Evolutionary conservation across 2,888 invertebrate genomes (phyloP).

Genomic region (Ctena decussata): DNA sequence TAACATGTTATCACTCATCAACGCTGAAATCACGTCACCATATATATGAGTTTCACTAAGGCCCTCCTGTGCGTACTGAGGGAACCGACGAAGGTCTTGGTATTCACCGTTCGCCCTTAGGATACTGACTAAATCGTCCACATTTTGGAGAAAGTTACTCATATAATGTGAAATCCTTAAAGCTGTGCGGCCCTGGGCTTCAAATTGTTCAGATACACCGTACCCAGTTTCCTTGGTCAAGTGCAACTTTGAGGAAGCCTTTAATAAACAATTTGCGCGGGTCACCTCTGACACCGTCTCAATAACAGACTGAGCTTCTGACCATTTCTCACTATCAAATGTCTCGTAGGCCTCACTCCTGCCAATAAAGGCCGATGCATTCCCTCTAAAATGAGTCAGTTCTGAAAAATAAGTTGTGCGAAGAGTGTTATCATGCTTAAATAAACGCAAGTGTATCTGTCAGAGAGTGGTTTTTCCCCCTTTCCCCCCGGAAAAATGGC

Average conservation of each 20-base stretch:
- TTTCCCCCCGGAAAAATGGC: too few species aligned
- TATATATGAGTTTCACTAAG: slow-evolving; percentile 94
- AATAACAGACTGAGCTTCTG: background rate
- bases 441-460: too few species aligned
- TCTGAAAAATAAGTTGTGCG: background rate
- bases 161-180: slow-evolving; percentile 97
- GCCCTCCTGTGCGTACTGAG: background rate
- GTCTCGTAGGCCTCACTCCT: background rate
- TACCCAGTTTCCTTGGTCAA: slow-evolving; percentile 94
- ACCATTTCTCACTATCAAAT: background rate
- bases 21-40: slow-evolving; percentile 95
- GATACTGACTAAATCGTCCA: slow-evolving; percentile 71
- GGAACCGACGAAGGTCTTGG: too few species aligned
- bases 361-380: background rate
- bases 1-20: slow-evolving; percentile 95
- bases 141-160: slow-evolving; percentile 94
- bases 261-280: background rate
- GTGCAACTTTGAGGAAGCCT: background rate
- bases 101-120: slow-evolving; percentile 66
- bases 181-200: slow-evolving; percentile 98
- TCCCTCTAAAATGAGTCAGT: background rate
- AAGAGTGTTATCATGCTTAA: too few species aligned
- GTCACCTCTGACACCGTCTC: background rate
- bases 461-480: too few species aligned
- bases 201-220: slow-evolving; percentile 94